phyloP scores from a whole-genome alignment of 2,888 invertebrate genomes.

The Trissolcus japonicus region DNA sequence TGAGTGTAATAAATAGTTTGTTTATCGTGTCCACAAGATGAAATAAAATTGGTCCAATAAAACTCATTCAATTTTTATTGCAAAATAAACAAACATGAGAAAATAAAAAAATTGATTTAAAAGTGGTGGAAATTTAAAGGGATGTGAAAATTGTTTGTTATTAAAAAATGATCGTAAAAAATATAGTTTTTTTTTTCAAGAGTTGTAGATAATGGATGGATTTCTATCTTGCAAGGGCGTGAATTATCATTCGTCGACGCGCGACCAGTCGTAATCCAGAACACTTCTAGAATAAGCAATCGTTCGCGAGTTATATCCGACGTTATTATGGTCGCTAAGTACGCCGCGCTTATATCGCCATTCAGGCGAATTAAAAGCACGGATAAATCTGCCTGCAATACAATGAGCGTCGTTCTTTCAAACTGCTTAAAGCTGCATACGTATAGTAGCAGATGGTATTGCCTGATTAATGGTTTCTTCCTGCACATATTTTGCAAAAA shows the following conservation, averaged over 20 bases:
- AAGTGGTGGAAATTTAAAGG: no score
- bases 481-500: constrained; percentile 14
- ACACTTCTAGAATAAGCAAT: constrained; percentile 66
- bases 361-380: constrained; percentile 56
- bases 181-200: neutral
- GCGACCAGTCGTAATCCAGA: constrained; percentile 62
- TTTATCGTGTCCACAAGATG: no score
- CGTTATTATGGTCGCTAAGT: constrained; percentile 59
- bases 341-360: constrained; percentile 54
- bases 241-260: constrained; percentile 56
- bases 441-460: constrained; percentile 44
- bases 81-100: no score
- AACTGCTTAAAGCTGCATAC: constrained; percentile 50
- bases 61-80: no score
- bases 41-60: no score
- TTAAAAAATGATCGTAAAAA: neutral
- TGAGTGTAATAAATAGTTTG: no score
- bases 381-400: constrained; percentile 52
- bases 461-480: constrained; percentile 51
- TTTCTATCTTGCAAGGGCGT: constrained; percentile 30
- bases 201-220: constrained; percentile 31
- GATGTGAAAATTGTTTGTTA: neutral
- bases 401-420: constrained; percentile 54
- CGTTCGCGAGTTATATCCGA: constrained; percentile 64
- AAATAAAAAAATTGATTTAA: neutral